These are phyloP conservation scores for Dermochelys coriacea DNA, from an alignment of 2,797 vertebrate genomes.

Conservation along the genomic window DNA sequence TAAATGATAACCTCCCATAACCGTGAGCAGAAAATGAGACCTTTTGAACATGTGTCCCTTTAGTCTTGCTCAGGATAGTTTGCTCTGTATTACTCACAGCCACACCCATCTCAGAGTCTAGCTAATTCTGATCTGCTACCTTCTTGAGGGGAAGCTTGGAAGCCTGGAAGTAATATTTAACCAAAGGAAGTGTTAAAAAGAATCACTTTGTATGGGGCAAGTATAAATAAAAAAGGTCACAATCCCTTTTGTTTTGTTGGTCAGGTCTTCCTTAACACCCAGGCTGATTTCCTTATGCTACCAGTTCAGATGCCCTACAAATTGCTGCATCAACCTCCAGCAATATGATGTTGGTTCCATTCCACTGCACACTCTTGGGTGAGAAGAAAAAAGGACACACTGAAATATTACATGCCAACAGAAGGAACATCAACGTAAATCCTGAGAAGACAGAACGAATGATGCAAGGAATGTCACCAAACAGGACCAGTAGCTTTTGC, in stretches of 20 bases:
- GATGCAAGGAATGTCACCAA: neutral
- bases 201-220: neutral
- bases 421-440: neutral
- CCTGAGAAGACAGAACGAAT: neutral
- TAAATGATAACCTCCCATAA: neutral
- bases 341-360: neutral
- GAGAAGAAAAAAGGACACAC: neutral
- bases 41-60: neutral
- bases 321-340: neutral
- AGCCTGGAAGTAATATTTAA: neutral
- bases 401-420: neutral
- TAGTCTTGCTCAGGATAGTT: neutral
- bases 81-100: neutral
- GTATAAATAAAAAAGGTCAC: fast-evolving
- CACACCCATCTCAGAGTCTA: neutral
- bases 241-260: fast-evolving
- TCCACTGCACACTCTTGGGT: fast-evolving
- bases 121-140: neutral
- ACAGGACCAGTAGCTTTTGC: neutral
- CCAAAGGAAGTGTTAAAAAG: neutral
- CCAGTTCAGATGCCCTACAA: neutral
- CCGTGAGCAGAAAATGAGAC: neutral
- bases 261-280: neutral
- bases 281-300: neutral
- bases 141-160: neutral